Percentiles rank a stretch among this genome's conserved stretches.
phyloP scores from a whole-genome alignment of 2,113 vertebrate species.

The Circaetus cinerascens region DNA sequence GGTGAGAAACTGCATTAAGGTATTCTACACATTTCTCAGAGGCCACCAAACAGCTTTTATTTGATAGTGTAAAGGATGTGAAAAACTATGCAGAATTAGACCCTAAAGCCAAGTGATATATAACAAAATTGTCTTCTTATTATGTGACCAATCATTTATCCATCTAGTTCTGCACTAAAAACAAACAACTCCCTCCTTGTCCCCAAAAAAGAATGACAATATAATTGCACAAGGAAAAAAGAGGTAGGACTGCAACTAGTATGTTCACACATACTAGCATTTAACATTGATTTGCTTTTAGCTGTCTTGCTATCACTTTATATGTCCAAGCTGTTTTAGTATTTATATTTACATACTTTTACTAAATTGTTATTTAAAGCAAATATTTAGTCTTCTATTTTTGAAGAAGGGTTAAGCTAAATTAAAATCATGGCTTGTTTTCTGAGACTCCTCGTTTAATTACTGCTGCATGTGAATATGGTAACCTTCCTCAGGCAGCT shows the following conservation, averaged over 20 bases:
- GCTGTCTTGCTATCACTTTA: background rate
- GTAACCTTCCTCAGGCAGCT: background rate
- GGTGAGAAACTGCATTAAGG: background rate
- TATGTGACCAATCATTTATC: background rate
- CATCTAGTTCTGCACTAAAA: background rate
- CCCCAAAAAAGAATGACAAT: background rate
- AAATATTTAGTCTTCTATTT: background rate
- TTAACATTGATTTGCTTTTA: background rate
- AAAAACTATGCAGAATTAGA: background rate
- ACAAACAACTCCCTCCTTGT: fast-evolving
- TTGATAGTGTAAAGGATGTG: background rate
- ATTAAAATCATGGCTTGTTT: background rate
- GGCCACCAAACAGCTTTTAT: background rate
- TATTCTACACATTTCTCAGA: background rate
- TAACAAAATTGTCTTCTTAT: background rate
- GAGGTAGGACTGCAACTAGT: background rate
- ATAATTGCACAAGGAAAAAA: background rate
- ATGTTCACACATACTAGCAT: background rate
- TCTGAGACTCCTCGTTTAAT: background rate
- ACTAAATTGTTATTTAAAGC: background rate
- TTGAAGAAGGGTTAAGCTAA: background rate
- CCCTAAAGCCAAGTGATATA: background rate
- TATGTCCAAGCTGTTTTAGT: background rate
- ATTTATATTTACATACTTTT: background rate
- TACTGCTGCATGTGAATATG: background rate